Base-by-base conservation (phyloP, 2,888 invertebrate genomes). In the Tenthredo mesomela region DNA sequence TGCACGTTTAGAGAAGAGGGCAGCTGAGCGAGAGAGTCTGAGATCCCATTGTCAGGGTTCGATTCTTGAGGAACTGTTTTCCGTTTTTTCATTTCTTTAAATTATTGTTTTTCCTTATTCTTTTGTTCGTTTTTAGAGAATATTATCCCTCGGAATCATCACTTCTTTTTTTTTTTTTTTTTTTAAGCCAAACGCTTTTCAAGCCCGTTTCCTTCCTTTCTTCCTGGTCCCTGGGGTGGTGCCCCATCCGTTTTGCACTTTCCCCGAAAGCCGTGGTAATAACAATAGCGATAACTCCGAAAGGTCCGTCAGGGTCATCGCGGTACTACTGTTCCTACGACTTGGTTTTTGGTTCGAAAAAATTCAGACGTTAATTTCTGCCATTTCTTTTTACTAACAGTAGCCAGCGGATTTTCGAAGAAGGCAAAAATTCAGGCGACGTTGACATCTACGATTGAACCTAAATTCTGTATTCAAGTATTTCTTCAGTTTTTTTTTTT, bases 241-340 rank as follows among this genome's bases (percentile, higher is more conserved):
- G n/a, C 70, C 70, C 40, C 70, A 21, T 71, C 70, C 70, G 70
- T 71, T 71, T 71, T 37, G 70, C 70, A 71, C 70, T 71, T 71
- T 71, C 18, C 37, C 2, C 33, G 70, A 71, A 37, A 71, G 70
- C 70, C 70, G 70, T 71, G 70, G 70, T 40, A 33, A 71, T 71
- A 71, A 71, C 70, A 71, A 71, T 71, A 71, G 70, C 70, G 70
- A 71, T 71, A 71, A 71, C 40, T 71, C 37, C n/a, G 40, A 37
- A 71, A 37, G 70, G 70, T 71, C 40, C 70, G 70, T 37, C 70
- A 71, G 70, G 70, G 70, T 71, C 70, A n/a, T 9, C 40, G 18
- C 40, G 7, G 40, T 21, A 7, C n/a, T 40, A 9, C 2, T 70
- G n/a, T 18, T 5, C 15, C 33, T 9, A 4, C 1, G 37, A 37